Base-by-base conservation (phyloP, 92 coral and sea anemone genomes). In the Zoanthus sansibaricus region DNA sequence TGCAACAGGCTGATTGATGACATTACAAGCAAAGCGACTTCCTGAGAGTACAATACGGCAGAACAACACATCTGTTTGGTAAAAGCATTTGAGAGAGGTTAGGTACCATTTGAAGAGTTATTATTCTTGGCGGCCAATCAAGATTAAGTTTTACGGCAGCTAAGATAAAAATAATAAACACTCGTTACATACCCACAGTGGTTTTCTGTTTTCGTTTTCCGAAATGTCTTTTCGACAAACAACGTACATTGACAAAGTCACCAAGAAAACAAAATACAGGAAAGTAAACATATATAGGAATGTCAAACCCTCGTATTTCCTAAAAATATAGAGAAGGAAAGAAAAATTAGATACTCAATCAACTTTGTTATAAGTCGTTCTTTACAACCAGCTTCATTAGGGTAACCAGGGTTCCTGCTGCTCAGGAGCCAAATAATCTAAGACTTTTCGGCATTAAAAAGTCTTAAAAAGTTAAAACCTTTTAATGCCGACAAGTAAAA, bases 271-370 rank as follows among this genome's bases (percentile, higher is more conserved):
- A 6, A 90, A 30, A 83, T 91, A 91, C 66, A 91, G 16, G 62
- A 91, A 20, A 1, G 90, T 88, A 17, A 86, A 88, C 56, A 91
- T 32, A 49, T 91, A 91, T 49, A 91, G 88, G 83, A 91, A 91
- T 33, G 89, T 91, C 5, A 91, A 86, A 2, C 93, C 93, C 8
- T 87, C 93, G 15, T 18, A 45, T 48, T 72, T 76, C 93, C 98
- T 94, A 55, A 10, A 30, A 78, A 62, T 51, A 55, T 49, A 5
- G 12, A 25, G 68, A 48, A 64, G n/a, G 31, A 0, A 30, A 12
- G 1, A 16, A 7, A 37, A 37, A 4, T 1, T 6, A 20, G 21
- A 17, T 54, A 12, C 14, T 14, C 14, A 58, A 0, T 1, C 12
- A 14, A 58, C 6, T 58, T 58, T 17, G 66, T 1, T 58, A 5